Base-by-base conservation (phyloP, 2,113 vertebrate species). In the Daboia siamensis region DNA sequence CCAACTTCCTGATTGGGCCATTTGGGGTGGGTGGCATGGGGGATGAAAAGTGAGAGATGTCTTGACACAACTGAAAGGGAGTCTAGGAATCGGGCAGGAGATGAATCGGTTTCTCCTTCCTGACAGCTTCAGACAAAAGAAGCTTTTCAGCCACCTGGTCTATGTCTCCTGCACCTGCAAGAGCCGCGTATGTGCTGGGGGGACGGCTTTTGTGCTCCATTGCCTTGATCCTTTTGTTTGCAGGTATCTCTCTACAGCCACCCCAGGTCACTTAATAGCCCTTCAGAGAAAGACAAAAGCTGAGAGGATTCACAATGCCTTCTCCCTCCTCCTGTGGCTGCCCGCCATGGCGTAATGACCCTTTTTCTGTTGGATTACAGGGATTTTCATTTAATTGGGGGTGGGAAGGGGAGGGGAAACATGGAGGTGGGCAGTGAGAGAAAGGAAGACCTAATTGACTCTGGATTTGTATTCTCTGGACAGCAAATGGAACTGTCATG, bases 111-210 rank as follows among this genome's bases (percentile, higher is more conserved):
- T 97, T 98, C 97, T 98, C 97, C 97, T 97, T 95, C 87, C 97
- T 98, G 98, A 98, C 97, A 98, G 98, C 98, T 98, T 98, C 98
- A 99, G 98, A 99, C 99, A 99, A 98, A 92, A 99, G 98, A 96
- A 97, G 96, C 97, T 98, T 99, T 98, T 98, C 97, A 98, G 98
- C 98, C 98, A 98, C 98, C 97, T 98, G 98, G 98, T 96, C 98
- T 98, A 97, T 97, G 98, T 98, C 98, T 98, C 98, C 98, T 98
- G 99, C 98, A 99, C 98, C 98, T 99, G 99, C 98, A 97, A 95
- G 97, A 97, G 97, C 51, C 21, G 10, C 5, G 24, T 13, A 13
- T 86, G 4, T n/a, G 94, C 97, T 97, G 94, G 92, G 57, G 54
- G 54, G 91, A 94, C 93, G 95, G 17, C n/a, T 96, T 97, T 97